phyloP scores from a whole-genome alignment of 2,113 vertebrate genomes.

The Setophaga coronata region DNA sequence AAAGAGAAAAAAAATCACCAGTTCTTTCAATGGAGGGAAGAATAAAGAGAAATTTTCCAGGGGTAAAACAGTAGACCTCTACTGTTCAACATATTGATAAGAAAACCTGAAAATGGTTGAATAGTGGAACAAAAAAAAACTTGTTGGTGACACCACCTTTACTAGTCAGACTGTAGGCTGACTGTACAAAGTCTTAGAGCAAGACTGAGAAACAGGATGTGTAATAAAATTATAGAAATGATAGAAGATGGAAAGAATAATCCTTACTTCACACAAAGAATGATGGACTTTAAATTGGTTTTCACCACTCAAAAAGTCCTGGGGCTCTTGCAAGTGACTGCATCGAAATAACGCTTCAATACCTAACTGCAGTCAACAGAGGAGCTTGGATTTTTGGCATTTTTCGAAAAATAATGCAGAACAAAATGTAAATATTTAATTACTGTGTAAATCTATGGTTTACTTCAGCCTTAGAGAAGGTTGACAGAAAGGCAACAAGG shows the following conservation, averaged over 20 bases:
- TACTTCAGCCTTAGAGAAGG: not conserved
- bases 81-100: not conserved
- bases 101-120: not conserved
- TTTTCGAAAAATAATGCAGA: not conserved
- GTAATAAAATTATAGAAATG: not conserved
- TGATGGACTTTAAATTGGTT: not conserved
- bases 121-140: not conserved
- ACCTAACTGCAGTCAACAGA: not conserved
- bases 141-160: not conserved
- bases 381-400: not conserved
- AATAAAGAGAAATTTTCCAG: not conserved
- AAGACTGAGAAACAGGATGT: not conserved
- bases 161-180: not conserved
- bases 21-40: not conserved
- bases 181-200: not conserved
- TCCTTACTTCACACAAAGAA: not conserved
- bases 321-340: not conserved
- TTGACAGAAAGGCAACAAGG: not conserved
- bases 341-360: not conserved
- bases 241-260: not conserved
- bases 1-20: not conserved
- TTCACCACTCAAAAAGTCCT: not conserved
- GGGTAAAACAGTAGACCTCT: not conserved
- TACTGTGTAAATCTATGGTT: not conserved
- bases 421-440: not conserved